These are phyloP conservation scores for Palloptera scutellata DNA, from an alignment of 2,888 invertebrate species.

Conservation along the genomic window DNA sequence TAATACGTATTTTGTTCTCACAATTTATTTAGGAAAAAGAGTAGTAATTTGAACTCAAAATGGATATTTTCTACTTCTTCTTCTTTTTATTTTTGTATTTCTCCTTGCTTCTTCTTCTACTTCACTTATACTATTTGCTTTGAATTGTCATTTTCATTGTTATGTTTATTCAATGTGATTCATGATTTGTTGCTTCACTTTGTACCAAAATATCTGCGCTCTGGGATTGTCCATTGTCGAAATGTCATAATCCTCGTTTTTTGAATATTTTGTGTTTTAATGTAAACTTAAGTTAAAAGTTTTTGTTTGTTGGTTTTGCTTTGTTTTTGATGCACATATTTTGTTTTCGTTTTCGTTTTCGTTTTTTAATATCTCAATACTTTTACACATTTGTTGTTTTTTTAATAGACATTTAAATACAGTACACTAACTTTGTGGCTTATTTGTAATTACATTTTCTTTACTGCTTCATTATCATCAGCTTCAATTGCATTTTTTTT, in stretches of 20 bases:
- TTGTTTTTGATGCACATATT: conserved; percentile 27
- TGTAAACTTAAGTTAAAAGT: background rate
- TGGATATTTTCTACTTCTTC: background rate
- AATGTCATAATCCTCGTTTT: conserved; percentile 35
- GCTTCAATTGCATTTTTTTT: conserved; percentile 3
- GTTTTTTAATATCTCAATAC: conserved; percentile 11
- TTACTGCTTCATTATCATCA: conserved; percentile 10
- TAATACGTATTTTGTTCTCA: background rate
- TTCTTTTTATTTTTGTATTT: conserved; percentile 10
- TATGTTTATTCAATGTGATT: conserved; percentile 2
- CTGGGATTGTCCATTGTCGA: conserved; percentile 41
- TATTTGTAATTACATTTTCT: conserved; percentile 19
- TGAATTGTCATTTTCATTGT: conserved; percentile 18
- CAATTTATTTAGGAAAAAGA: too few species aligned
- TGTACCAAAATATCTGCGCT: conserved; percentile 45
- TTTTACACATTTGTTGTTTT: conserved; percentile 29
- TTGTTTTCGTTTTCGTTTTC: conserved; percentile 4
- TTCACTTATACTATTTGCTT: background rate
- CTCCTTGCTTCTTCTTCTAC: background rate
- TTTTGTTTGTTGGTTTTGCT: conserved; percentile 18
- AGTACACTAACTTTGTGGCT: conserved; percentile 29
- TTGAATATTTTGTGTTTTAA: conserved; percentile 9
- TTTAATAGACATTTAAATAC: conserved; percentile 42
- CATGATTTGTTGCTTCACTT: conserved; percentile 25
- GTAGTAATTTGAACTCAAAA: background rate